Evolutionary conservation across 2,888 invertebrate species (phyloP), one percentile per base, ranked within the genome.

Genomic region (Drosophila subquinaria): DNA sequence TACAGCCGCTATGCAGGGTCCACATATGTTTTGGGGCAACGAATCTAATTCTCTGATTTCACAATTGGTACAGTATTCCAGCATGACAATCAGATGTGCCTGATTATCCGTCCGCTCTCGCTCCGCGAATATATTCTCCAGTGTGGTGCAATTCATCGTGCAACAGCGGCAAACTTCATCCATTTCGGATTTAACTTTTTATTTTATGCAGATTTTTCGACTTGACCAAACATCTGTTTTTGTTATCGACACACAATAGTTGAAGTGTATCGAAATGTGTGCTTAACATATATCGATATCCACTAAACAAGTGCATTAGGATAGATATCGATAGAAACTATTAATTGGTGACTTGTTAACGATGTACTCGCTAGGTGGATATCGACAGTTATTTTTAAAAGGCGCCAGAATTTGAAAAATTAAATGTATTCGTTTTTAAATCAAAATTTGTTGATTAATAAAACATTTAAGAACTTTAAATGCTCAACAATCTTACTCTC

Each of bases 131-230:
- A 40, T 40, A 15, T 40, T 40, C 15, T 40, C 38, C 0, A 40
- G 38, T 40, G 38, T 40, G 38, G 38, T 40, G 38, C 38, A 40
- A 6, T 40, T 40, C 38, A 40, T 40, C 3, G 38, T 40, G 38
- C 38, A 40, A 8, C n/a, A 40, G 15, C 38, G 38, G 38, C 38
- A 40, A 40, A 40, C 38, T 40, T 40, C 38, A 40, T 40, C 38
- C 38, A 40, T 40, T 40, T 40, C 38, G 38, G n/a, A 40, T 15
- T 8, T 40, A 8, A 2, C 6, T 40, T n/a, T 40, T n/a, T 40
- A 8, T 30, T 8, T 8, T 8, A 40, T 40, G 38, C 38, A 15
- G 38, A 40, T 8, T 40, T 15, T 40, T n/a, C 2, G 15, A 40
- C 13, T n/a, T 8, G 38, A 40, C 38, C 38, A 40, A 40, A 15